A percentile compares a stretch with the other conserved stretches of the same genome.
These are phyloP conservation scores for Brachynemurus nebulosus DNA, from an alignment of 2,888 invertebrate species.

Conservation along the genomic window DNA sequence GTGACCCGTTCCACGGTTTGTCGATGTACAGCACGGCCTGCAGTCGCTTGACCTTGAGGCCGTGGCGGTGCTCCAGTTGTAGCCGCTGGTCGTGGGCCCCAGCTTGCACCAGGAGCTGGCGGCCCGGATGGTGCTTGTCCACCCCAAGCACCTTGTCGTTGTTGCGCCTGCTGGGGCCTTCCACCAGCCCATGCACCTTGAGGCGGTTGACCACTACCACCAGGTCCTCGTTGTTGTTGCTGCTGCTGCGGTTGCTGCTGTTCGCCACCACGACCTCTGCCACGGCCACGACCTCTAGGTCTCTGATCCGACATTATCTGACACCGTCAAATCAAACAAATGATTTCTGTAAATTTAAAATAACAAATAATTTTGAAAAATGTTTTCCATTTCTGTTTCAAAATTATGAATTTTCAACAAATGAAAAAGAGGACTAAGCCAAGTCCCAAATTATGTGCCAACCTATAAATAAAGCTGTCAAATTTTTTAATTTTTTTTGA, in stretches of 20 bases:
- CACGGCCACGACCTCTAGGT: conserved; percentile 28
- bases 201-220: conserved; percentile 3
- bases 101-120: not conserved
- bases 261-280: conserved; percentile 19
- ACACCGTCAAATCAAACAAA: too few species aligned
- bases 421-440: too few species aligned
- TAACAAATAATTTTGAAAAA: too few species aligned
- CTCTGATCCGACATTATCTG: conserved; percentile 16
- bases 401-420: too few species aligned
- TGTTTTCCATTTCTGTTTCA: too few species aligned
- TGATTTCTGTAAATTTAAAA: too few species aligned
- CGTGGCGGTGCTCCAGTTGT: conserved; percentile 11
- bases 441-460: too few species aligned
- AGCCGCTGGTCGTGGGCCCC: conserved; percentile 20
- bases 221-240: conserved; percentile 19
- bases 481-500: too few species aligned
- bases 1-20: conserved; percentile 19
- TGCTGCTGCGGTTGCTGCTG: conserved; percentile 20
- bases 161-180: not conserved
- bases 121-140: not conserved
- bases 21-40: conserved; percentile 6
- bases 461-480: too few species aligned
- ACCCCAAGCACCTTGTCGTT: not conserved
- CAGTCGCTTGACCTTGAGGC: not conserved
- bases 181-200: conserved; percentile 11